Base-by-base conservation (phyloP, 1,140 invertebrate species). In the Venturia canescens region DNA sequence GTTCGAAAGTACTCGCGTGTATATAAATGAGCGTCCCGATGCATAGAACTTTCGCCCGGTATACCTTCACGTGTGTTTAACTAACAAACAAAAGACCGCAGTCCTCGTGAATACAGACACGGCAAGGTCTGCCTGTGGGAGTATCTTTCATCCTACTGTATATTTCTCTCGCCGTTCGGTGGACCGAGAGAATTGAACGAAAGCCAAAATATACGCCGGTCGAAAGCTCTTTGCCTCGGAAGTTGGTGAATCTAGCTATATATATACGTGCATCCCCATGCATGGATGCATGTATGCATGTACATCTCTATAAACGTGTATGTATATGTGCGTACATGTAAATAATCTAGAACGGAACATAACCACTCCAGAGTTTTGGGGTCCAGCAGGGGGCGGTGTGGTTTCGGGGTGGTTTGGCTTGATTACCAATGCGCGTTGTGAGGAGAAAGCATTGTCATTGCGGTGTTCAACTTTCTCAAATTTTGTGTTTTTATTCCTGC, bases 371-470 rank as follows among this genome's bases (percentile, higher is more conserved):
- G 29, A 77, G 31, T 48, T n/a, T 70, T 69, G 11, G 16, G 53
- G 78, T 80, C 38, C 57, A 63, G 60, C 23, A 27, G 50, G 18
- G 38, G 69, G n/a, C n/a, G n/a, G n/a, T n/a, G n/a, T 71, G 69
- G 67, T 69, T 69, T 69, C 29, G 27, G 67, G 27, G 67, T 34
- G 67, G 26, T 69, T 18, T 69, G 29, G 67, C 67, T 69, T 69
- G 67, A 69, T 69, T 69, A 69, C 67, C 67, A n/a, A 69, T 69
- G 67, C 67, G 67, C 67, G 67, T 29, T 34, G 67, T 69, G 27
- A 69, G 67, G 67, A 69, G n/a, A n/a, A n/a, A n/a, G 67, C 29
- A 69, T 69, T 69, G 67, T 69, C 67, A 29, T 69, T 69, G 34
- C 67, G 67, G 29, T 15, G 60, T 13, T 63, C 69, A 70, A 70